Evolutionary conservation across 2,888 invertebrate genomes (phyloP).

Genomic region (Eupelmus urozonus): DNA sequence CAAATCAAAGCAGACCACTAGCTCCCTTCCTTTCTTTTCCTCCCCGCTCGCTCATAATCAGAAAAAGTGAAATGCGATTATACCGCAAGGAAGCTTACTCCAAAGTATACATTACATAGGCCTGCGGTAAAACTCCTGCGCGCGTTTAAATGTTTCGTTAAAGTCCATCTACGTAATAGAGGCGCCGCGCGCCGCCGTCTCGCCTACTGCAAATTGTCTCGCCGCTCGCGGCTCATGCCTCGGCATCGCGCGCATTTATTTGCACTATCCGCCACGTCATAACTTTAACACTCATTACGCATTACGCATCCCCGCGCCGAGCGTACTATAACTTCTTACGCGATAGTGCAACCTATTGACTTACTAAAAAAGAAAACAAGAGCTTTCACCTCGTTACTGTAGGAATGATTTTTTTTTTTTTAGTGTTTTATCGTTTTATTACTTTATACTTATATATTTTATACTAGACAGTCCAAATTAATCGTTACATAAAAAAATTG

Average conservation of each 20-base stretch:
- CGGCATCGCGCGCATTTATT: not conserved
- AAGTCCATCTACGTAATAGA: conserved; percentile 36
- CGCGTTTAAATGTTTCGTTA: conserved; percentile 28
- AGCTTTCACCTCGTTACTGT: not conserved
- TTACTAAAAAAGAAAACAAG: conserved; percentile 3
- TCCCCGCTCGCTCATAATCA: conserved; percentile 39
- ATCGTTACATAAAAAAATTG: too few relatives aligned
- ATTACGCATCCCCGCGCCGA: not conserved
- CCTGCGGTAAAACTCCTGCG: conserved; percentile 7
- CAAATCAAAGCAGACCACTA: conserved; percentile 23
- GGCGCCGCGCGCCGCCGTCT: not conserved
- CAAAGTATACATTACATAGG: conserved; percentile 37
- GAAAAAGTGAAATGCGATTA: conserved; percentile 56
- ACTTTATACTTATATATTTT: too few relatives aligned
- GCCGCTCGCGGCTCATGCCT: not conserved
- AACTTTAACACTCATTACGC: conserved; percentile 16
- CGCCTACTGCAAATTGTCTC: conserved; percentile 41
- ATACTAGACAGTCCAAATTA: too few relatives aligned
- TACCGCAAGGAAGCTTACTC: conserved; percentile 34
- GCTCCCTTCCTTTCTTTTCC: not conserved
- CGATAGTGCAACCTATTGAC: conserved; percentile 4
- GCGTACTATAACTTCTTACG: too few relatives aligned
- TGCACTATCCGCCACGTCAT: not conserved
- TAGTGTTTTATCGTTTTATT: too few relatives aligned
- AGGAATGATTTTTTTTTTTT: not conserved